Percentiles rank a stretch among this genome's conserved stretches.
phyloP scores from a whole-genome alignment of 2,113 vertebrate species.

The Tachuris rubrigastra region DNA sequence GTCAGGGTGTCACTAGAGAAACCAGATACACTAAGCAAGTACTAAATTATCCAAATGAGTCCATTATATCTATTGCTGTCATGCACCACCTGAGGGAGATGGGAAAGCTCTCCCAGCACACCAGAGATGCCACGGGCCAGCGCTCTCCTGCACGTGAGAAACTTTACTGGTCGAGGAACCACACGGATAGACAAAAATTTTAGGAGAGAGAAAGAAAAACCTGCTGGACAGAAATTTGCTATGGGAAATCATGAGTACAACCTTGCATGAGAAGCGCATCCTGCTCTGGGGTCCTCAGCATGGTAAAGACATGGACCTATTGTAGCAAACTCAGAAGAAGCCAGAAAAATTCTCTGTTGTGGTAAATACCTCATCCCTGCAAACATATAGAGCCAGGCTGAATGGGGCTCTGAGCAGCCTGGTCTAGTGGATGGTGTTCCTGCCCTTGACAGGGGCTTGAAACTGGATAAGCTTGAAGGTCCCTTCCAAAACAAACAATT shows the following conservation, averaged over 20 bases:
- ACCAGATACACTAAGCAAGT: constrained; percentile 7
- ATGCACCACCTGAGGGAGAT: neutral
- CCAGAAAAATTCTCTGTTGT: neutral
- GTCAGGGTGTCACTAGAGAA: constrained; percentile 38
- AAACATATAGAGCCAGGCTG: neutral
- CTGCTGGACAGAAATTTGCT: neutral
- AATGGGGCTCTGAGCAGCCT: neutral
- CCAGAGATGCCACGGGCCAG: neutral
- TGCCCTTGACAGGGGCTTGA: neutral
- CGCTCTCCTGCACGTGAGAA: neutral
- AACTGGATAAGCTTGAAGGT: neutral
- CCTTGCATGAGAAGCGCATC: neutral
- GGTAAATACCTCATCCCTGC: neutral
- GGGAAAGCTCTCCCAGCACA: neutral
- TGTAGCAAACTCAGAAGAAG: too few relatives aligned
- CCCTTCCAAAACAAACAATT: neutral
- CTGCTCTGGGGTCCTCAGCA: neutral
- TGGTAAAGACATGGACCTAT: neutral
- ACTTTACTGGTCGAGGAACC: neutral
- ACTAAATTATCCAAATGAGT: constrained; percentile 61
- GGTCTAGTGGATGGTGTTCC: neutral
- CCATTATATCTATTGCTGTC: constrained; percentile 76
- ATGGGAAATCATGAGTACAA: rapidly evolving
- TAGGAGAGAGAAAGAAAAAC: neutral
- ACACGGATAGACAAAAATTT: neutral